phyloP scores from a whole-genome alignment of 2,888 invertebrate species.

The Sarcophaga caerulescens region DNA sequence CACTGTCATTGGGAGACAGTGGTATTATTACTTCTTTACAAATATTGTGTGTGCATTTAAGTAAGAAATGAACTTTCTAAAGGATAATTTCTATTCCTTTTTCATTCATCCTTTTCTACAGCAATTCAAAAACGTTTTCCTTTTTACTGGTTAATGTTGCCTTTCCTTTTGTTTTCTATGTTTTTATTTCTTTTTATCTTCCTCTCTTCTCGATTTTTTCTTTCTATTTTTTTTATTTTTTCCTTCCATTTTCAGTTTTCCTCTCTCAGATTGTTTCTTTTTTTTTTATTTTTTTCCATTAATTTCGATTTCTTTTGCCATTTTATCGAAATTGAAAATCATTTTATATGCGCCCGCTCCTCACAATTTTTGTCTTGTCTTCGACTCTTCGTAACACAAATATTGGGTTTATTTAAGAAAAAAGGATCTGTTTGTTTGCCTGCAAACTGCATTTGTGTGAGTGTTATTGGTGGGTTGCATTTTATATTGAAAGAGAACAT shows the following conservation, averaged over 20 bases:
- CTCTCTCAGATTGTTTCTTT: not conserved
- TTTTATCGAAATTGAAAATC: conserved; percentile 60
- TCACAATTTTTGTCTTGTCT: no score
- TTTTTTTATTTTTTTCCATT: conserved; percentile 50
- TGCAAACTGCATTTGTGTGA: not conserved
- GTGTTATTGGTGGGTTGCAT: not conserved
- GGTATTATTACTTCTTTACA: not conserved
- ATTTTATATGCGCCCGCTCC: conserved; percentile 8
- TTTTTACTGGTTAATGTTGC: conserved; percentile 4
- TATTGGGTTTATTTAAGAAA: conserved; percentile 22
- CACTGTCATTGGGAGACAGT: not conserved
- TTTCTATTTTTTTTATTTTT: not conserved
- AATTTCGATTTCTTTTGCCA: conserved; percentile 55
- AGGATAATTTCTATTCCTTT: not conserved
- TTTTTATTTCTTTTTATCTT: conserved; percentile 8
- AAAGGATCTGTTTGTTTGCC: conserved; percentile 1
- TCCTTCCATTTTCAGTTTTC: conserved; percentile 10
- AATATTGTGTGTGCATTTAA: not conserved
- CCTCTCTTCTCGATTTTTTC: conserved; percentile 31
- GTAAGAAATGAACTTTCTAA: not conserved
- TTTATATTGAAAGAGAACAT: not conserved
- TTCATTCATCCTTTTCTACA: conserved; percentile 8
- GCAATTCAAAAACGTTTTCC: conserved; percentile 25
- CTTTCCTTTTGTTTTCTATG: not conserved
- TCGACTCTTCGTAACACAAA: not conserved